These are phyloP conservation scores for Amblyornis subalaris DNA, from an alignment of 2,113 vertebrate genomes.

Conservation along the genomic window DNA sequence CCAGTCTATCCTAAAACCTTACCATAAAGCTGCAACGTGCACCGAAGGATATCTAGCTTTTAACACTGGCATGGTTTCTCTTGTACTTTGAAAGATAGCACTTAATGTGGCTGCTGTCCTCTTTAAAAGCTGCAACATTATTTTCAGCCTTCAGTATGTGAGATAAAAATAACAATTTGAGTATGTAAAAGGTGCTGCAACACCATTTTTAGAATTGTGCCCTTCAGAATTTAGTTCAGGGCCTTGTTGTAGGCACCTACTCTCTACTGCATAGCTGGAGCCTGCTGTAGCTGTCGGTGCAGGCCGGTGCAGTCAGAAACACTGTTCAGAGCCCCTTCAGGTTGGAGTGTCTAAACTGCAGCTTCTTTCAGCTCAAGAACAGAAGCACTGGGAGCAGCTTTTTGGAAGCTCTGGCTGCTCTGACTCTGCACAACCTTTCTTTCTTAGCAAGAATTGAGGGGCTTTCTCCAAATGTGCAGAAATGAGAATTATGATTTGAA, in stretches of 20 bases:
- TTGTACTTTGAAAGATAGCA: background rate
- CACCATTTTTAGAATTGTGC: background rate
- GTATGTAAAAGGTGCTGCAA: background rate
- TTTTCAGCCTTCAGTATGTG: background rate
- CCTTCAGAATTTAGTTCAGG: background rate
- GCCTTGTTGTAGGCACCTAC: background rate
- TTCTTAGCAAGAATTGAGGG: background rate
- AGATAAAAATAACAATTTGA: background rate
- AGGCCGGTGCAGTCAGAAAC: background rate
- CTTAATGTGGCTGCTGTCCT: background rate
- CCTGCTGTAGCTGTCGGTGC: fast-evolving
- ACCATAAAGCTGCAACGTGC: background rate
- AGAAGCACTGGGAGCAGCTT: background rate
- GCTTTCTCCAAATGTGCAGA: background rate
- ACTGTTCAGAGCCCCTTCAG: background rate
- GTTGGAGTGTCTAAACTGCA: background rate
- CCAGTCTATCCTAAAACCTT: background rate
- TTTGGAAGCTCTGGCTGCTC: background rate
- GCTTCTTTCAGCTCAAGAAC: background rate
- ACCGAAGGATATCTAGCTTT: background rate
- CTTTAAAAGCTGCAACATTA: background rate
- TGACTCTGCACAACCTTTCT: background rate
- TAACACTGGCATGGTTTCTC: background rate
- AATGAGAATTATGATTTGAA: background rate
- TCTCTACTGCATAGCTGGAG: background rate